Base-by-base conservation (phyloP, 2,888 invertebrate species). In the Rhaphigaster nebulosa region DNA sequence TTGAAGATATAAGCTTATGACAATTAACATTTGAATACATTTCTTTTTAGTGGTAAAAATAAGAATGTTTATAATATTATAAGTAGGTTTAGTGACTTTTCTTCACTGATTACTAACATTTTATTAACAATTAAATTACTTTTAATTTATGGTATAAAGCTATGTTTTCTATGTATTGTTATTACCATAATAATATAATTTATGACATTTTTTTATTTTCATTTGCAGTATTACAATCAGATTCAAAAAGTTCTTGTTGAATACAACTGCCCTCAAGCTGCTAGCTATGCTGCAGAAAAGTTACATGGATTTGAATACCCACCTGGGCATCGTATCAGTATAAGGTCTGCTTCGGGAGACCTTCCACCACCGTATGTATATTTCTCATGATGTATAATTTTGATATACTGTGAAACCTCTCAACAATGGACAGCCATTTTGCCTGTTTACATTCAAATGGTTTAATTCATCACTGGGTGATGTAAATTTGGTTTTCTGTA, bases 221-320 rank as follows among this genome's bases (percentile, higher is more conserved):
- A 88, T 87, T 87, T 90, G 34, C 90, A 92, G 91, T 91, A 88
- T 91, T 93, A 80, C 92, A 84, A 84, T 50, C 93, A 96, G 95
- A 93, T 96, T 95, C 92, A 92, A 70, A 92, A 92, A 90, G 91
- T 92, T 95, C 95, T 91, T 50, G 91, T 92, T 0, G 92, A 96
- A 15, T 97, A 97, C 93, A 95, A 95, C 91, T 96, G 95, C 93
- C 95, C 96, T 1, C 96, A 96, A 93, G 95, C 96, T 92, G 96
- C 96, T 87, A 94, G 95, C 0, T 97, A 97, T 94, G 97, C 97
- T 87, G 96, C 96, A 92, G 97, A 98, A 92, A 98, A 98, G 94
- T 95, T 98, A 87, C 97, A 98, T 93, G 97, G 97, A 8, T 97
- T 98, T 94, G 98, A 98, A 94, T 98, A 98, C 94, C 98, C 98